Evolutionary conservation across 2,888 invertebrate species (phyloP).

Genomic region (Cinara cedri): DNA sequence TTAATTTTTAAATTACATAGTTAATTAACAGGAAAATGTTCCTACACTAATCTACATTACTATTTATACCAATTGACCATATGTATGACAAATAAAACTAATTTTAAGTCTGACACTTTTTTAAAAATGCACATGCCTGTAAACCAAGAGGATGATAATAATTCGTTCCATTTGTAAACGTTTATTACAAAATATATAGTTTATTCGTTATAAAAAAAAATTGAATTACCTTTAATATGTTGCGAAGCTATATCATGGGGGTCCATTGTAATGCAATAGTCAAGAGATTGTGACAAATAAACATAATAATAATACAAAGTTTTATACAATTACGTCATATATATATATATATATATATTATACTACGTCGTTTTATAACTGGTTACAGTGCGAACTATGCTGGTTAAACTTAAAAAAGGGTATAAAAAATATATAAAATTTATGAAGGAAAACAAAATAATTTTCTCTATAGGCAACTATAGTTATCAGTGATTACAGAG

Average conservation of each 20-base stretch:
- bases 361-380: too few species aligned
- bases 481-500: not conserved
- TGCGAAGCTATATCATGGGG: constrained; percentile 12
- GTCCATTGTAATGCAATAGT: constrained; percentile 27
- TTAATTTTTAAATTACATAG: too few species aligned
- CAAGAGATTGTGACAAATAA: not conserved
- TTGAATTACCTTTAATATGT: constrained; percentile 48
- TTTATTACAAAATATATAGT: not conserved
- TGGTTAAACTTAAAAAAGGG: not conserved
- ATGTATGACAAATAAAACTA: not conserved
- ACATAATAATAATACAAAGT: not conserved
- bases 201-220: not conserved
- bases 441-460: not conserved
- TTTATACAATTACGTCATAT: not conserved
- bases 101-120: too few species aligned
- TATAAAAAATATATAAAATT: not conserved
- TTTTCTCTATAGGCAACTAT: too few species aligned
- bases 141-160: not conserved
- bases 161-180: not conserved
- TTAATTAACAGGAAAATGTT: too few species aligned
- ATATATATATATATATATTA: not conserved
- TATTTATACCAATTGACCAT: not conserved
- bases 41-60: too few species aligned
- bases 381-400: not conserved
- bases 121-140: not conserved